Percentiles rank a stretch among this genome's conserved stretches.
Evolutionary conservation across 2,113 vertebrate genomes (phyloP).

Genomic region (Apaloderma vittatum): DNA sequence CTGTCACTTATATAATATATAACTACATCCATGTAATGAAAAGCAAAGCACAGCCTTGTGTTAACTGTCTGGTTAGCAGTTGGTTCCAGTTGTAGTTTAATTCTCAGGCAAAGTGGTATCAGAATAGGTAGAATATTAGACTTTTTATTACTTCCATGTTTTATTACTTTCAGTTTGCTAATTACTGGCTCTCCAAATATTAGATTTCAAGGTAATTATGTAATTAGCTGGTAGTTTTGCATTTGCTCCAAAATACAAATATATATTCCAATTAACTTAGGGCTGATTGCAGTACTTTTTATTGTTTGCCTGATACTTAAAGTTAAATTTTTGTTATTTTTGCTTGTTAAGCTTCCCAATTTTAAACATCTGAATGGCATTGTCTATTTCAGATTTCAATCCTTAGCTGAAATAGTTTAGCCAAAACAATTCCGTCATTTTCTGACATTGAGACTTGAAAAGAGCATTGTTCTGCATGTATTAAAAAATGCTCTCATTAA

Average conservation of each 20-base stretch:
- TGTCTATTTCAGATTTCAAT: background rate
- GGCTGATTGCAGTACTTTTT: background rate
- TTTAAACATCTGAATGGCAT: background rate
- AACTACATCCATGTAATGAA: accelerated
- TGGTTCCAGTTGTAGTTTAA: background rate
- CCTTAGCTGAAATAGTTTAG: background rate
- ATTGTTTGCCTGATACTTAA: background rate
- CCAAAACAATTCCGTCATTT: constrained; percentile 14
- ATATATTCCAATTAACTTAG: background rate
- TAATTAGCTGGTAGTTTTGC: background rate
- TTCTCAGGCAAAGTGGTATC: background rate
- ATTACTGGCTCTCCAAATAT: constrained; percentile 22
- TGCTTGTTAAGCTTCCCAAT: background rate
- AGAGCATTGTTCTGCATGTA: background rate
- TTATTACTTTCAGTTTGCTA: background rate
- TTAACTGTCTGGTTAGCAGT: background rate
- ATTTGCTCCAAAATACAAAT: background rate
- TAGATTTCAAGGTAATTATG: background rate
- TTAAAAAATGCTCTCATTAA: background rate
- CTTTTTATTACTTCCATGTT: background rate
- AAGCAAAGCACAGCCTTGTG: background rate
- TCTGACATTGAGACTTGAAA: background rate
- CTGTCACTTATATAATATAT: background rate
- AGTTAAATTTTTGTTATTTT: background rate
- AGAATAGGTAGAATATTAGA: background rate